Evolutionary conservation across 2,797 vertebrate species (phyloP).

Genomic region (Aulostomus chinensis): DNA sequence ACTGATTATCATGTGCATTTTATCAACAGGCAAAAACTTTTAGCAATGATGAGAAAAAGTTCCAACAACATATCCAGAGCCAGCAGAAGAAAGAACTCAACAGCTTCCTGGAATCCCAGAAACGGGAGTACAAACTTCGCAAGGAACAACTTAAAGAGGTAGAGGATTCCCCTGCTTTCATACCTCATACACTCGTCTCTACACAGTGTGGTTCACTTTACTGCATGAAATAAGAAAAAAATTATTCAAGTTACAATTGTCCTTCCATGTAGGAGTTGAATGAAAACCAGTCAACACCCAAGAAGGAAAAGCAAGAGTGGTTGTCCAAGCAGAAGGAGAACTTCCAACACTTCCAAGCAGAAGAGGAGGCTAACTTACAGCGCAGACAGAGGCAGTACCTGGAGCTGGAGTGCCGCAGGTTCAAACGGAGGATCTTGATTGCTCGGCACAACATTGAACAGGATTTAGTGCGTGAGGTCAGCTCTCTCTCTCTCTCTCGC

Average conservation of each 20-base stretch:
- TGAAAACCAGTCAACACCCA: slow-evolving; percentile 98
- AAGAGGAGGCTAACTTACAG: slow-evolving; percentile 96
- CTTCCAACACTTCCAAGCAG: slow-evolving; percentile 97
- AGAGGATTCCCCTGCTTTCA: background rate
- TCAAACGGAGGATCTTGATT: slow-evolving; percentile 96
- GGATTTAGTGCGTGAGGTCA: slow-evolving; percentile 93
- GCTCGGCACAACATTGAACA: slow-evolving; percentile 95
- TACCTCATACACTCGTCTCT: background rate
- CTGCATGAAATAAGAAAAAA: too few relatives aligned
- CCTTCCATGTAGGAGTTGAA: slow-evolving; percentile 86
- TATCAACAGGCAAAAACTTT: slow-evolving; percentile 89
- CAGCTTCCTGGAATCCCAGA: slow-evolving; percentile 96
- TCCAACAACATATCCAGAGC: slow-evolving; percentile 97
- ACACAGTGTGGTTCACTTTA: too few relatives aligned
- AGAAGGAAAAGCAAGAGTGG: slow-evolving; percentile 99
- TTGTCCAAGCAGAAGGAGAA: slow-evolving; percentile 98
- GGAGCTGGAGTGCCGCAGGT: slow-evolving; percentile 95
- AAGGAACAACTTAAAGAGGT: slow-evolving; percentile 99
- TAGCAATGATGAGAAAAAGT: slow-evolving; percentile 97
- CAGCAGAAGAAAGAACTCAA: slow-evolving; percentile 98
- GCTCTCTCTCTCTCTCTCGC: background rate
- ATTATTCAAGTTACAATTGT: too few relatives aligned
- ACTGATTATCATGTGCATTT: background rate
- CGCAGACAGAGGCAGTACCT: slow-evolving; percentile 95
- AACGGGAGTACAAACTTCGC: slow-evolving; percentile 96